phyloP scores from a whole-genome alignment of 2,113 vertebrate genomes.

The Tinamus guttatus region DNA sequence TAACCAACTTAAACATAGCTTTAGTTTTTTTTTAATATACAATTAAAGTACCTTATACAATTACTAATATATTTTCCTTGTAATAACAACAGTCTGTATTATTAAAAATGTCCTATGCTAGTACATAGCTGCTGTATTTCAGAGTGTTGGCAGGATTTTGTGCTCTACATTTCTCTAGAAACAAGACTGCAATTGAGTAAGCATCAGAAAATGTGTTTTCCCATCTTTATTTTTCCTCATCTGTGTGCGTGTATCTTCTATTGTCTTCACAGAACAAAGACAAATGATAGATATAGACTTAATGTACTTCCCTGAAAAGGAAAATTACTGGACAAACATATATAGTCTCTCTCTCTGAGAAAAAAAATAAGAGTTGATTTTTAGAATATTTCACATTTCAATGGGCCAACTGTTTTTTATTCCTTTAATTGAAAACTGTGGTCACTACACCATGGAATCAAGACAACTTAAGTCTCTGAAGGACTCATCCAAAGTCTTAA shows the following conservation, averaged over 20 bases:
- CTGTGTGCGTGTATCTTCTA: neutral
- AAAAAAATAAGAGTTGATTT: fast-evolving
- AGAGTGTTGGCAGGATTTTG: neutral
- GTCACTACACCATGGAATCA: neutral
- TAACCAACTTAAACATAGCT: neutral
- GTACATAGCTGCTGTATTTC: neutral
- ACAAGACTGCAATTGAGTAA: neutral
- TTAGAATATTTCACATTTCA: neutral
- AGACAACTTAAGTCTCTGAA: neutral
- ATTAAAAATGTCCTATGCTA: neutral
- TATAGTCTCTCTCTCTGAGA: neutral
- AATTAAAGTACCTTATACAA: neutral
- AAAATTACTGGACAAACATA: neutral
- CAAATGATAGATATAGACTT: neutral
- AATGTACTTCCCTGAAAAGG: neutral
- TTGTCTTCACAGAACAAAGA: neutral
- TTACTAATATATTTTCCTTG: neutral
- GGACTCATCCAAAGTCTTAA: neutral
- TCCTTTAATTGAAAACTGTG: neutral
- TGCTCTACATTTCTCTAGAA: neutral
- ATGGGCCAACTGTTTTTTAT: neutral
- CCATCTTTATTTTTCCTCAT: neutral
- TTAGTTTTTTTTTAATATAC: neutral
- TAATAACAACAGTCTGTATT: neutral
- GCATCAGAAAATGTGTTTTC: neutral